A percentile compares a stretch with the other conserved stretches of the same genome.
phyloP scores from a whole-genome alignment of 30 jellyfish, hydroid and myxozoan genomes.

The Catostylus mosaicus region DNA sequence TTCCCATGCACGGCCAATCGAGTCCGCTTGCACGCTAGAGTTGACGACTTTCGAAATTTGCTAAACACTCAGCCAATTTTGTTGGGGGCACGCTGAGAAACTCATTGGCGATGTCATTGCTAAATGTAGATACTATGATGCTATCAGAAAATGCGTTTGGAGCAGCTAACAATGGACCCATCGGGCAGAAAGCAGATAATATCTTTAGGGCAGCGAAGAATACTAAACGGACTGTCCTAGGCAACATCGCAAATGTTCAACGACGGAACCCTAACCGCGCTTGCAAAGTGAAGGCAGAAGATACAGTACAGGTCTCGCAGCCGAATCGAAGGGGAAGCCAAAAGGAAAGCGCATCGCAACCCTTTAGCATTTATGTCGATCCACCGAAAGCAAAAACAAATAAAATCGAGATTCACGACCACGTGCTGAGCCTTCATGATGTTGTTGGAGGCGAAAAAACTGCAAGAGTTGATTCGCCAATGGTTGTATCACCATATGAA shows the following conservation, averaged over 20 bases:
- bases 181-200: conserved; percentile 51
- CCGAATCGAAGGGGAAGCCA: background rate
- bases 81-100: background rate
- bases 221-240: conserved; percentile 70
- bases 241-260: conserved; percentile 64
- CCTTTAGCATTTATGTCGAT: conserved; percentile 40
- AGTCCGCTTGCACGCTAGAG: too few relatives aligned
- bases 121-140: background rate
- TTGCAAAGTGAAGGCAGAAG: conserved; percentile 52
- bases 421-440: conserved; percentile 13
- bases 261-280: conserved; percentile 77
- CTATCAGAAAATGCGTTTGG: background rate
- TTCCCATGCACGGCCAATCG: too few relatives aligned
- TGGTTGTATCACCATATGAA: conserved; percentile 53
- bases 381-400: conserved; percentile 1
- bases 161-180: background rate
- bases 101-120: conserved; percentile 7
- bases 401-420: conserved; percentile 16
- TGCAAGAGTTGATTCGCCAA: conserved; percentile 22
- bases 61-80: too few relatives aligned
- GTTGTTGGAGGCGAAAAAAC: background rate
- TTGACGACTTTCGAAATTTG: too few relatives aligned
- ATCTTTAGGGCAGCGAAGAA: conserved; percentile 46
- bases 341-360: background rate
- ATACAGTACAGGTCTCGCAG: background rate